Percentiles rank a stretch among this genome's conserved stretches.
Conservation (phyloP, 2,113 vertebrate genomes). For the Eudorcas thomsonii region DNA sequence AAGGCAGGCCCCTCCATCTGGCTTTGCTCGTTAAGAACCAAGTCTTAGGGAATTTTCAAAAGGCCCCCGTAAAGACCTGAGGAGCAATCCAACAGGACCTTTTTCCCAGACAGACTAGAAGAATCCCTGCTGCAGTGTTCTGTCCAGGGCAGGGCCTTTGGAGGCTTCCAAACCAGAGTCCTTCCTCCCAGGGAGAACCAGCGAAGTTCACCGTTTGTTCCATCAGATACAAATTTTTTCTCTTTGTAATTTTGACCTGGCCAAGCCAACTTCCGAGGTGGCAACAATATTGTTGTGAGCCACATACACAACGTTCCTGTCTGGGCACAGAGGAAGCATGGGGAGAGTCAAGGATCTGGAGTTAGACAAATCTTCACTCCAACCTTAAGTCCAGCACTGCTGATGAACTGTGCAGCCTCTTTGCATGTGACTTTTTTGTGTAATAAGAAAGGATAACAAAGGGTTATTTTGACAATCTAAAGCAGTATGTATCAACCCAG, state of each 20-base stretch:
- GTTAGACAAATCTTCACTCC: background rate
- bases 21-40: background rate
- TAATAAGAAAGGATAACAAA: background rate
- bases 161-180: constrained; percentile 4
- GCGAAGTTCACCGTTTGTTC: background rate
- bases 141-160: background rate
- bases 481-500: background rate
- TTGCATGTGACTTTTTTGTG: background rate
- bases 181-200: background rate
- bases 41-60: background rate
- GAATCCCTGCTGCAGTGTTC: background rate
- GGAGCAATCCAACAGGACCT: background rate
- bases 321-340: background rate
- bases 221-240: background rate
- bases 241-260: background rate
- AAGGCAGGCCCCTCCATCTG: background rate
- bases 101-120: background rate
- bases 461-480: background rate
- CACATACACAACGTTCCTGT: background rate
- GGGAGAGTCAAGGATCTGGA: background rate
- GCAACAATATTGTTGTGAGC: background rate
- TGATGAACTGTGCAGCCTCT: background rate
- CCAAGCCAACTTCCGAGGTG: background rate
- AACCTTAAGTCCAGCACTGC: background rate
- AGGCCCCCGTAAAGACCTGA: background rate